Base-by-base conservation (phyloP, 2,888 invertebrate species). In the Perizoma affinitatum region DNA sequence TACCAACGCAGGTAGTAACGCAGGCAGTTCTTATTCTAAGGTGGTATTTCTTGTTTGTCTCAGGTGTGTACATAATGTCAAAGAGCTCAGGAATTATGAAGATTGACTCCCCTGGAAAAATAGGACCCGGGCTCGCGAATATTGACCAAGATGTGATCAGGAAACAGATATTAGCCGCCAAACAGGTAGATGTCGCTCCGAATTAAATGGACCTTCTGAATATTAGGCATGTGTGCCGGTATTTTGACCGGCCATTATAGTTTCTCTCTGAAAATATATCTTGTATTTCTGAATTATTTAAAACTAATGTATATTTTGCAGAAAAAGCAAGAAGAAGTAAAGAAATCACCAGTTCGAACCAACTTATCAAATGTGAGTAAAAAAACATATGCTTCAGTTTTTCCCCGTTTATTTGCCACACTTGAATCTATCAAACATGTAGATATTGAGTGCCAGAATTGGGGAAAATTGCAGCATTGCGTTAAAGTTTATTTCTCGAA, bases 61-160 rank as follows among this genome's bases (percentile, higher is more conserved):
- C 93, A 73, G 95, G 95, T 70, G 95, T 96, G 43, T 96, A 96
- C 78, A 95, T 96, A 57, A 95, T 96, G 95, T 95, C 96, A 6
- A 95, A 95, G 81, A 96, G 95, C 69, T 95, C 95, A 42, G 96
- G 95, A 45, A 95, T 95, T 54, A 95, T 95, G 80, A 95, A 95
- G 80, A 89, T 95, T 57, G 95, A 95, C 78, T 94, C 95, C 0
- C 93, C 94, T 0, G 94, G 94, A 0, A 93, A 93, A 67, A 72
- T 93, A 35, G 92, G 92, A 10, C 92, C 92, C 0, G 92, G 92
- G 1, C 74, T 92, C 6, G 66, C 70, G 8, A 92, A 90, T 65
- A 90, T 93, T 66, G 92, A 93, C 68, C 92, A 92, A 72, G 92
- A 93, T 35, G 84, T 88, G 35, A 92, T 93, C 49, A 83, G 91